These are phyloP conservation scores for Lepetodrilus schrolli DNA, from an alignment of 2,888 invertebrate genomes.

Conservation along the genomic window DNA sequence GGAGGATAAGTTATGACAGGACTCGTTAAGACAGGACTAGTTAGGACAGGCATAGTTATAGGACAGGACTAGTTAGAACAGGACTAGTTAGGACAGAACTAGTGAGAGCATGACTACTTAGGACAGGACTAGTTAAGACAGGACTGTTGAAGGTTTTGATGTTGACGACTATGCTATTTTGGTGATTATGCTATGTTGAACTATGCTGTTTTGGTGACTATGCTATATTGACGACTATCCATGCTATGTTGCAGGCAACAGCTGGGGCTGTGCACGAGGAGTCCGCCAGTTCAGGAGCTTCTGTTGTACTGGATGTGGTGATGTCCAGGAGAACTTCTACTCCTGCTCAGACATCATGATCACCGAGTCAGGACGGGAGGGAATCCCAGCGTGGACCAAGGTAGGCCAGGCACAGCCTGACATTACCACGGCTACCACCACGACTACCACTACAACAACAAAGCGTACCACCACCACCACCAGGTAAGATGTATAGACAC, in stretches of 20 bases:
- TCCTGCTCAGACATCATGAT: conserved; percentile 19
- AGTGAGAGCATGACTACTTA: background rate
- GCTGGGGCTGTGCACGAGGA: background rate
- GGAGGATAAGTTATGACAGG: too few relatives aligned
- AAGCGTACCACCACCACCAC: background rate
- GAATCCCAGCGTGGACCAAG: background rate
- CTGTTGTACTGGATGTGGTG: conserved; percentile 9
- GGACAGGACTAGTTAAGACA: background rate
- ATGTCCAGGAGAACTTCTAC: conserved; percentile 3
- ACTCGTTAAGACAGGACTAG: too few relatives aligned
- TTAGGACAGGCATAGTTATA: too few relatives aligned
- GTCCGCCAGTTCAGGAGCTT: background rate
- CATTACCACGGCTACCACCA: background rate
- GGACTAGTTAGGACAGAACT: too few relatives aligned
- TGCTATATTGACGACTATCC: background rate
- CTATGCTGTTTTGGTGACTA: background rate
- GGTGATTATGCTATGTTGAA: too few relatives aligned
- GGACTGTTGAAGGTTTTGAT: too few relatives aligned
- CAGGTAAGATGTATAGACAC: too few relatives aligned
- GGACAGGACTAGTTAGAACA: too few relatives aligned
- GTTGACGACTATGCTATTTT: too few relatives aligned
- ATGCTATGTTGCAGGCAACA: background rate
- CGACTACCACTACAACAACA: background rate
- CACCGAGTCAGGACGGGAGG: background rate
- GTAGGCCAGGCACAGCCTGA: background rate